Conservation (phyloP, 2,888 invertebrate species). For the Plebejus argus region DNA sequence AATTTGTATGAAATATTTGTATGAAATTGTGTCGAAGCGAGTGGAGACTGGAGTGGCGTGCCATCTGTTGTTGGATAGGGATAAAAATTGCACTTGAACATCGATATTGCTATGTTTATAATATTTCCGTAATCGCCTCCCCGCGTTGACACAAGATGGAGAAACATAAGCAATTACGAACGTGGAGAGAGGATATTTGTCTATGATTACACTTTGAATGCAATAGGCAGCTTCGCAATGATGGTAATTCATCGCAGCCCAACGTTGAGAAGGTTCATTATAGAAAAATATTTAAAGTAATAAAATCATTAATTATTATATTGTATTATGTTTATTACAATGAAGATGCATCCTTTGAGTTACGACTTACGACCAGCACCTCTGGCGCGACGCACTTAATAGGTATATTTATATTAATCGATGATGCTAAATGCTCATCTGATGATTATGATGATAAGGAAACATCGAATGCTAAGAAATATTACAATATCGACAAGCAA, state of each 20-base stretch:
- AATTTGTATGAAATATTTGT: slow-evolving; percentile 21
- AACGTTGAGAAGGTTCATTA: too few relatives aligned
- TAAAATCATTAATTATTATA: too few relatives aligned
- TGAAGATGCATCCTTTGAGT: too few relatives aligned
- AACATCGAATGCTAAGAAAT: slow-evolving; percentile 8
- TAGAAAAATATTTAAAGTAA: too few relatives aligned
- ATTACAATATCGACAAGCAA: slow-evolving; percentile 23
- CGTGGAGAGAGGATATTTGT: neutral
- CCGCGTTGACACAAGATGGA: too few relatives aligned
- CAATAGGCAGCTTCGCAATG: too few relatives aligned
- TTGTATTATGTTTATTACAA: too few relatives aligned
- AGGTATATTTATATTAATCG: neutral
- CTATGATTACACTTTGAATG: neutral
- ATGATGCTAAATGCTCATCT: neutral
- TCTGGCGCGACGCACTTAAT: too few relatives aligned
- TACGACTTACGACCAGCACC: too few relatives aligned
- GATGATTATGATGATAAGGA: neutral
- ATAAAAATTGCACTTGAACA: neutral
- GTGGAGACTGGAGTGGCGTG: neutral
- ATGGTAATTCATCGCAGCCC: too few relatives aligned
- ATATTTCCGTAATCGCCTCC: neutral
- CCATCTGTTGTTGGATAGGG: slow-evolving; percentile 13
- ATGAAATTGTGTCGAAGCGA: slow-evolving; percentile 22
- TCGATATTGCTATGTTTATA: neutral
- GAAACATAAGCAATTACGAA: too few relatives aligned